These are phyloP conservation scores for Cheilosia urbana DNA, from an alignment of 2,888 invertebrate species.

Conservation along the genomic window DNA sequence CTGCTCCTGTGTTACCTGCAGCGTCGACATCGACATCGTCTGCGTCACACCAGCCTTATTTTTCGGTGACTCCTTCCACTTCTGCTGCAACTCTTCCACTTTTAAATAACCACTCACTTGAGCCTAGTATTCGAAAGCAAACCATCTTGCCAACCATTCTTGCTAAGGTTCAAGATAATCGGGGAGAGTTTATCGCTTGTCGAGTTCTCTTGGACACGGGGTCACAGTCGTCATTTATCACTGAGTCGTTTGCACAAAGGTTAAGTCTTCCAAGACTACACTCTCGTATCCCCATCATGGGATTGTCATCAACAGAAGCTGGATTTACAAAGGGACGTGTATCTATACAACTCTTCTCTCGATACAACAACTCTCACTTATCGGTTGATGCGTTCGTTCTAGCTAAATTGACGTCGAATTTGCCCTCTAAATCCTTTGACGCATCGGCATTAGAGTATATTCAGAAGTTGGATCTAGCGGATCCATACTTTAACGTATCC, in stretches of 20 bases:
- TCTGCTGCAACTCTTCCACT: background rate
- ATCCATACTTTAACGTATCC: conserved; percentile 61
- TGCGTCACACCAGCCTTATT: too few species aligned
- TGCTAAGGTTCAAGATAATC: background rate
- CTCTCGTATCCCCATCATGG: too few species aligned
- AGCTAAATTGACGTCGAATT: conserved; percentile 17
- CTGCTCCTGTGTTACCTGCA: background rate
- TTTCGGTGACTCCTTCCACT: background rate
- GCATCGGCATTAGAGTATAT: conserved; percentile 37
- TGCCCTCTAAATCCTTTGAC: conserved; percentile 14
- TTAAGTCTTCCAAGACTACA: background rate
- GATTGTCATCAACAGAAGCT: too few species aligned
- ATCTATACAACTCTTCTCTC: too few species aligned
- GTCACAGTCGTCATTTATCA: conserved; percentile 17
- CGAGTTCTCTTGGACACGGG: conserved; percentile 28
- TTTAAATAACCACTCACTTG: conserved; percentile 9
- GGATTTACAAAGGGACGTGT: too few species aligned
- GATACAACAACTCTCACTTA: background rate
- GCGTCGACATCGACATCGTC: too few species aligned
- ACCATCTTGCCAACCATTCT: conserved; percentile 31
- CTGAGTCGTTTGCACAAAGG: conserved; percentile 10
- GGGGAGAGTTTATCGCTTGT: conserved; percentile 13
- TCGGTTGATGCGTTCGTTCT: conserved; percentile 15
- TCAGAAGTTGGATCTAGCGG: conserved; percentile 45
- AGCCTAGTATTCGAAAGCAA: conserved; percentile 17